Evolutionary conservation across 2,888 invertebrate species (phyloP), one percentile per base, ranked within the genome.

Genomic region (Malachius bipustulatus): DNA sequence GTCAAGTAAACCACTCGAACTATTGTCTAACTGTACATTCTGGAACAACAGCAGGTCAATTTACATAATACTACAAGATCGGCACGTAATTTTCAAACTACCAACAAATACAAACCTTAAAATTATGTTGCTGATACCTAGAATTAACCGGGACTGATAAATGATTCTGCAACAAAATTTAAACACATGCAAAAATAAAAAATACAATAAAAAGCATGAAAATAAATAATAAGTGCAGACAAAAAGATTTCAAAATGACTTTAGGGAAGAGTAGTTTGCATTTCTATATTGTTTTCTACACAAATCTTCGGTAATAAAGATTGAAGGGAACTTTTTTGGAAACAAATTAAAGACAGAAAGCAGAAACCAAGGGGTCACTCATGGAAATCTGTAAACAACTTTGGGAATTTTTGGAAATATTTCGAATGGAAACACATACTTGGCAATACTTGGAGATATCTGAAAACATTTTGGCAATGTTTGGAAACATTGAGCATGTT

Each of bases 111-210:
- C 69, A 65, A 66, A 82, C 82, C 82, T 82, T 80, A 24, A 45
- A 43, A 70, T 72, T 76, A 65, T 75, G 77, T 70, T 78, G 80
- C 60, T 77, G 79, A 69, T 75, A 82, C 74, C 79, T 82, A 78
- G 76, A 76, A 74, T 77, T 78, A 75, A 77, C 75, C 71, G 82
- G 82, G 73, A 82, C 82, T 75, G 79, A 79, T 75, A 82, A 81
- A 76, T 80, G 82, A 73, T 77, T 81, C 82, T 82, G 81, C 70
- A 82, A 82, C 78, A 80, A 65, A 61, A 64, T 57, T 59, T 55
- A 64, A 62, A 62, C 56, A 57, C 63, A 62, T 63, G 64, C 65
- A 63, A 63, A 62, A 70, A 71, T 67, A 69, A 70, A 69, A 69
- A 68, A 69, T 63, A 66, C 46, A 43, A 46, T 43, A 34, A 41